Evolutionary conservation across 2,113 vertebrate genomes (phyloP).

Genomic region (Gymnogyps californianus): DNA sequence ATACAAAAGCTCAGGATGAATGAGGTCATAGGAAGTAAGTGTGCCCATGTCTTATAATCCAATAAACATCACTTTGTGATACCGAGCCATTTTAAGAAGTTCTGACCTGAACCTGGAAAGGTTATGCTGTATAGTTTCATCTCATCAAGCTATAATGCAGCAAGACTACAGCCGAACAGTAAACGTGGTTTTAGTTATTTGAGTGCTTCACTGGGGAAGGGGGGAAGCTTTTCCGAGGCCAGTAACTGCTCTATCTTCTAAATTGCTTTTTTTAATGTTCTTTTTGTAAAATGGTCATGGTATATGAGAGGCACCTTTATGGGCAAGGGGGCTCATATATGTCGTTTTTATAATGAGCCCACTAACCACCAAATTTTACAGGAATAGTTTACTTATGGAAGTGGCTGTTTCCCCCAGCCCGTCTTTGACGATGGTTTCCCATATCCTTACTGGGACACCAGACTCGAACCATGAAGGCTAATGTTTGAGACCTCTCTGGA

Average conservation of each 20-base stretch:
- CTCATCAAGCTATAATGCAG: conserved; percentile 42
- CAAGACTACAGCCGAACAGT: conserved; percentile 10
- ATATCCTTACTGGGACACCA: conserved; percentile 57
- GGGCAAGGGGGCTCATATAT: not conserved
- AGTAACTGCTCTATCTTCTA: not conserved
- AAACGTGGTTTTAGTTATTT: conserved; percentile 40
- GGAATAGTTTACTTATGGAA: conserved; percentile 1
- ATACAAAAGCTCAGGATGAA: not conserved
- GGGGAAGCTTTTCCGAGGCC: not conserved
- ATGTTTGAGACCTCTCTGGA: conserved; percentile 52
- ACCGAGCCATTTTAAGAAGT: conserved; percentile 50
- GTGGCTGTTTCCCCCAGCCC: conserved; percentile 29
- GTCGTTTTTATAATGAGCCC: conserved; percentile 39
- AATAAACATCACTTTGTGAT: conserved; percentile 55
- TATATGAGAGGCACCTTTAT: conserved; percentile 52
- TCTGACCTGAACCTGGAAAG: conserved; percentile 46
- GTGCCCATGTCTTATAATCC: conserved; percentile 44
- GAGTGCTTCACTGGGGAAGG: not conserved
- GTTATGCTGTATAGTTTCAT: not conserved
- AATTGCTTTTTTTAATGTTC: not conserved
- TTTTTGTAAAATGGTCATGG: conserved; percentile 24
- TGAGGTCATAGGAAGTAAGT: conserved; percentile 61
- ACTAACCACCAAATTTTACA: conserved; percentile 6
- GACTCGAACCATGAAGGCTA: conserved; percentile 23
- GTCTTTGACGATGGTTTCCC: conserved; percentile 53